Base-by-base conservation (phyloP, 1,140 invertebrate species). In the Nylanderia fulva region DNA sequence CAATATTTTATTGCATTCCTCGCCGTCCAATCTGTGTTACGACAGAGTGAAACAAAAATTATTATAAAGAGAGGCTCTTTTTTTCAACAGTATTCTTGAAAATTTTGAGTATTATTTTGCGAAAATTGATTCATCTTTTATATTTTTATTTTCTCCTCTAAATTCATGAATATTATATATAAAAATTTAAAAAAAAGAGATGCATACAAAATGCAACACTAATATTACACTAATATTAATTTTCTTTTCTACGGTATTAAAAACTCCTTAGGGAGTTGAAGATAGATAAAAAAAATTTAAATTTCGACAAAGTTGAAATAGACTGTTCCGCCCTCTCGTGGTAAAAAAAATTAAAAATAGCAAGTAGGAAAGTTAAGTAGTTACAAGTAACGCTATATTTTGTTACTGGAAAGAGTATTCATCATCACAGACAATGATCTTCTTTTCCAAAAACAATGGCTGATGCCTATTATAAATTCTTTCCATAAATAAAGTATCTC, bases 1-100 rank as follows among this genome's bases (percentile, higher is more conserved):
- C 66, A 58, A 82, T 64, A 72, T 48, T n/a, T 66, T 52, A 52
- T 71, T 52, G 18, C 68, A 71, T 82, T 82, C 52, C 54, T 82
- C n/a, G 42, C 36, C 27, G 24, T 82, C 52, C 36, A 71, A 9
- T 45, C 33, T 80, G 18, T 56, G 76, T 79, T 79, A 77, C 24
- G 24, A 56, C 48, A 58, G 71, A 18, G 36, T 42, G 33, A 82
- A 13, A 13, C n/a, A 42, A 45, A 15, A 69, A 58, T 56, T 6
- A 45, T 71, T 1, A 4, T 21, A 48, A 24, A 48, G 24, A 21
- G 3, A 21, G 3, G 29, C 3, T 42, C 5, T 8, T 42, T 42
- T 71, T 82, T 60, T 72, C 4, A 1, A 80, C 36, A 71, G 64
- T 80, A 71, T 80, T 80, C 24, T 58, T 8, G 24, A 4, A n/a